phyloP scores from a whole-genome alignment of 2,888 invertebrate species.

The Zaprionus obscuricornis region DNA sequence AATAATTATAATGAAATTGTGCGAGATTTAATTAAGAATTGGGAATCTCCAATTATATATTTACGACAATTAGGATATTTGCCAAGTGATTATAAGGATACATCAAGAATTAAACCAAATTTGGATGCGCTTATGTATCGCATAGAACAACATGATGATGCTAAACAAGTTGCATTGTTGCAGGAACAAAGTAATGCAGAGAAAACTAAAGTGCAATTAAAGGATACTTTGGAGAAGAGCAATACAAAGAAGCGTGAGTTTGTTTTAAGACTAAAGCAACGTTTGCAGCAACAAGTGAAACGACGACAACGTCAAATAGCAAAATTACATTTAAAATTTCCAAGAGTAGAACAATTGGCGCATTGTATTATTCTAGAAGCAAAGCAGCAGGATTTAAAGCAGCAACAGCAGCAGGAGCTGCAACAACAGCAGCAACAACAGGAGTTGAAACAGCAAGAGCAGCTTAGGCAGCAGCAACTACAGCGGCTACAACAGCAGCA shows the following conservation, averaged over 20 bases:
- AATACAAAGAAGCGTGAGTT: background rate
- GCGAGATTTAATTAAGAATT: constrained; percentile 50
- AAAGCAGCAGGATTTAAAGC: too few species aligned
- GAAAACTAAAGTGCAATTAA: constrained; percentile 2
- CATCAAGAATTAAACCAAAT: constrained; percentile 52
- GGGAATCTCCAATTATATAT: constrained; percentile 61
- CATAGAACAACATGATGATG: constrained; percentile 36
- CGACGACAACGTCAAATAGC: too few species aligned
- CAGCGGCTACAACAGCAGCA: background rate
- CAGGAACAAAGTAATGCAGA: background rate
- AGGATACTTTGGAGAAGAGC: background rate
- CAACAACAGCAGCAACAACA: background rate
- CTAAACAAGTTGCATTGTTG: background rate
- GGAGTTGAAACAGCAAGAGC: background rate
- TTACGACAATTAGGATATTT: constrained; percentile 48
- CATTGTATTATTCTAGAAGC: too few species aligned
- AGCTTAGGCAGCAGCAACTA: background rate
- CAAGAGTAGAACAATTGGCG: too few species aligned
- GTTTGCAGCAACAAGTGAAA: background rate
- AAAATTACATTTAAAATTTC: too few species aligned
- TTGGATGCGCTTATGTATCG: constrained; percentile 55
- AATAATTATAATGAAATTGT: constrained; percentile 46
- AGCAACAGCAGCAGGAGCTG: background rate
- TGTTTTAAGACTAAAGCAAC: too few species aligned
- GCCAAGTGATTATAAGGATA: constrained; percentile 55